Percentiles rank a stretch among this genome's conserved stretches.
phyloP scores from a whole-genome alignment of 2,888 invertebrate species.

The Harmothoe impar region DNA sequence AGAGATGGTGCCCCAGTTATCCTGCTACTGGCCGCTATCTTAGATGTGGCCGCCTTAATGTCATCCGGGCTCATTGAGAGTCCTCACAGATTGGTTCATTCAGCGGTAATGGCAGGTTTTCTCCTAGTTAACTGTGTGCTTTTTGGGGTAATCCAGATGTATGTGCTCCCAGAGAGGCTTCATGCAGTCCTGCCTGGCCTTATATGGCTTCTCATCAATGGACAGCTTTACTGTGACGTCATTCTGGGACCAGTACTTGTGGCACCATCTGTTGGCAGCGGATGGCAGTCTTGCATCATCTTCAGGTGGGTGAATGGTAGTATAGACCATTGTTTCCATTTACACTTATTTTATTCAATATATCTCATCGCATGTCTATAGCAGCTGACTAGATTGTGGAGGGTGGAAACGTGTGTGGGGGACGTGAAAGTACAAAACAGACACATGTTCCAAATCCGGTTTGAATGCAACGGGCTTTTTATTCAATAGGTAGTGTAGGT shows the following conservation, averaged over 20 bases:
- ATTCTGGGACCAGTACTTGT: slow-evolving; percentile 3
- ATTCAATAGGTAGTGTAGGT: no score
- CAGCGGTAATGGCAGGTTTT: neutral
- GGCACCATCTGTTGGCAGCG: slow-evolving; percentile 36
- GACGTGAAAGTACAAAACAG: no score
- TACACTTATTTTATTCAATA: no score
- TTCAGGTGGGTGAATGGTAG: neutral
- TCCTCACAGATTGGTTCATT: neutral
- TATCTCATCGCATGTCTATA: no score
- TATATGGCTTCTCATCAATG: neutral
- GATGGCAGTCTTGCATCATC: slow-evolving; percentile 40
- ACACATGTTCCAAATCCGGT: no score
- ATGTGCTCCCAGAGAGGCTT: neutral
- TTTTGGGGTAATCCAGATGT: neutral
- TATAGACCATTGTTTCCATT: no score
- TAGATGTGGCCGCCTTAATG: neutral
- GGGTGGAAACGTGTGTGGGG: no score
- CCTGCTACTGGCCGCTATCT: slow-evolving; percentile 1
- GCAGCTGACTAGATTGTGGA: no score
- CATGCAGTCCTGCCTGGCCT: neutral
- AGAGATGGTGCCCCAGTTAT: neutral
- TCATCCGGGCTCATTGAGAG: neutral
- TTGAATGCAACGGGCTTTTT: no score
- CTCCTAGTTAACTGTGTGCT: neutral
- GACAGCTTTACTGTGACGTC: slow-evolving; percentile 57